These are phyloP conservation scores for Athene cunicularia DNA, from an alignment of 2,113 vertebrate genomes.

Conservation along the genomic window DNA sequence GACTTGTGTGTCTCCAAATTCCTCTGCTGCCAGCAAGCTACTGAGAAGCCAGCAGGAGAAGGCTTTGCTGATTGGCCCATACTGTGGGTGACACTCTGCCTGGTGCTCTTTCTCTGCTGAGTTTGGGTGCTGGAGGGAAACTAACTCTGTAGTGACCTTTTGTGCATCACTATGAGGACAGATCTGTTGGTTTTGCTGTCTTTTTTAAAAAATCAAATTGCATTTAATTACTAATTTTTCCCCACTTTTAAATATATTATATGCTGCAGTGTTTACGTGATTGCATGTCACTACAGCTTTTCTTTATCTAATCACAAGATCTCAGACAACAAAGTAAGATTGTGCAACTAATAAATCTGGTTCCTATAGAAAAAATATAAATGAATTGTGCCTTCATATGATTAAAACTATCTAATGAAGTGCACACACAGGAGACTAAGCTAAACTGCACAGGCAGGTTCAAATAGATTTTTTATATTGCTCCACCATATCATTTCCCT, in stretches of 20 bases:
- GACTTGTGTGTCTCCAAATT: background rate
- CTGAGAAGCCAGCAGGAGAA: background rate
- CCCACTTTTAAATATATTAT: background rate
- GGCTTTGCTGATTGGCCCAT: background rate
- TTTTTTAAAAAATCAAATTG: background rate
- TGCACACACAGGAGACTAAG: background rate
- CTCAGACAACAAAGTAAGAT: background rate
- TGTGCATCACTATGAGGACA: background rate
- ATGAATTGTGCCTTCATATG: background rate
- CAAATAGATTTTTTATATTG: background rate
- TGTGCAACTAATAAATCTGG: background rate
- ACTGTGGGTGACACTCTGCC: accelerated
- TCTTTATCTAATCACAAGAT: background rate
- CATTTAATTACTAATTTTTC: background rate
- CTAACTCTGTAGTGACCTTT: background rate
- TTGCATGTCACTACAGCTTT: background rate
- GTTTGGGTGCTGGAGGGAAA: background rate
- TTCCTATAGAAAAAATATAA: background rate
- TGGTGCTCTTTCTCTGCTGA: background rate
- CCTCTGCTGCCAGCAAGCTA: background rate
- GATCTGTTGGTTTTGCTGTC: background rate
- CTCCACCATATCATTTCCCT: background rate
- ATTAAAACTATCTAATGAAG: background rate
- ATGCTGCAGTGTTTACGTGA: background rate
- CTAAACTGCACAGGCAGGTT: background rate